These are phyloP conservation scores for Drosophila truncata DNA, from an alignment of 1,140 invertebrate genomes.

Conservation along the genomic window DNA sequence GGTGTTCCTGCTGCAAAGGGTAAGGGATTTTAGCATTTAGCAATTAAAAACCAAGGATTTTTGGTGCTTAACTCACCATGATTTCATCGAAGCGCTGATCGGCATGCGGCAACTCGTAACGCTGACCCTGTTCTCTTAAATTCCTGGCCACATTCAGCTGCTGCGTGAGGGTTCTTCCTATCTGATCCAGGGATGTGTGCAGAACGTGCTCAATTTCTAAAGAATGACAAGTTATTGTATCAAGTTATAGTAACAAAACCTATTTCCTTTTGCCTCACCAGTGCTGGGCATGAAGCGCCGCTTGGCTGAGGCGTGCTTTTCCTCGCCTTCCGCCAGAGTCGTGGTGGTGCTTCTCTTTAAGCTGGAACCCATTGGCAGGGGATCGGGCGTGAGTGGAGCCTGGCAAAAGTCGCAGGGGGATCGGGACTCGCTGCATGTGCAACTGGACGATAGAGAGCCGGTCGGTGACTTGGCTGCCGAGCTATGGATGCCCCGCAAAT, in stretches of 20 bases:
- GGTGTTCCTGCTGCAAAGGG: slow-evolving; percentile 69
- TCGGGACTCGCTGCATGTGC: slow-evolving; percentile 51
- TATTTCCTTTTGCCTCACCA: slow-evolving; percentile 30
- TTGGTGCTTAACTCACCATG: slow-evolving; percentile 51
- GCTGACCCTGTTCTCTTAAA: slow-evolving; percentile 68
- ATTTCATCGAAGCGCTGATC: slow-evolving; percentile 71
- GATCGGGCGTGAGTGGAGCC: slow-evolving; percentile 50
- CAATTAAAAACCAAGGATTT: background rate
- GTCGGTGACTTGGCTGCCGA: slow-evolving; percentile 52
- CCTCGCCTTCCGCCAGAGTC: slow-evolving; percentile 22
- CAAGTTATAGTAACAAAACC: background rate
- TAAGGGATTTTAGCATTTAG: background rate
- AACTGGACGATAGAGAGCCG: slow-evolving; percentile 29
- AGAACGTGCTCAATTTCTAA: slow-evolving; percentile 74
- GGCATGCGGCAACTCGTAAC: slow-evolving; percentile 65
- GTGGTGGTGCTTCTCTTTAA: slow-evolving; percentile 48
- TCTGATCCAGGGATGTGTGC: slow-evolving; percentile 67
- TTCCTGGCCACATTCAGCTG: slow-evolving; percentile 73
- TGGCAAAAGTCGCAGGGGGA: slow-evolving; percentile 60
- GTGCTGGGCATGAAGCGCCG: slow-evolving; percentile 66
- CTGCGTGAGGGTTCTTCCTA: slow-evolving; percentile 63
- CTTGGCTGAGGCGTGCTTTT: slow-evolving; percentile 45
- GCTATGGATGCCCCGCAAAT: slow-evolving; percentile 58
- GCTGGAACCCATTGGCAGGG: background rate
- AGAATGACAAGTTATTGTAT: background rate